Evolutionary conservation across 1,140 invertebrate species (phyloP).

Genomic region (Dreissena rostriformis): DNA sequence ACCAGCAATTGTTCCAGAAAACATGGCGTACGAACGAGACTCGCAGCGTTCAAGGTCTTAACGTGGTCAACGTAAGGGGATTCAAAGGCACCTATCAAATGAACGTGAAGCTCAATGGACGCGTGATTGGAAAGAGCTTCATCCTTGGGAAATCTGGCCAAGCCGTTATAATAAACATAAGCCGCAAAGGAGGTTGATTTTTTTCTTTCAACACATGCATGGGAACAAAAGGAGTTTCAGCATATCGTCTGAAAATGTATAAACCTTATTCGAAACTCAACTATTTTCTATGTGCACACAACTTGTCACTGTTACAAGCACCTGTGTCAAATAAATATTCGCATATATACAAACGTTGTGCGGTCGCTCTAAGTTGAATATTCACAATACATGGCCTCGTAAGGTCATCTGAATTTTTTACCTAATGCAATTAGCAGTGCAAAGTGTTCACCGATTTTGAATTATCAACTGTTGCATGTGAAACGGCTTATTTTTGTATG

Average conservation of each 20-base stretch:
- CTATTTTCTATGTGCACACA: too few species aligned
- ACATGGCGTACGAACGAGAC: slow-evolving; percentile 37
- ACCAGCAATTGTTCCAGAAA: slow-evolving; percentile 43
- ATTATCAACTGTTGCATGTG: background rate
- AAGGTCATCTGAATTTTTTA: background rate
- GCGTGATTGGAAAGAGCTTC: slow-evolving; percentile 32
- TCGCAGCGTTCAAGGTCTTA: slow-evolving; percentile 7
- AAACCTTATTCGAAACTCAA: too few species aligned
- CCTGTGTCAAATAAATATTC: background rate
- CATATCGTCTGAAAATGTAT: background rate
- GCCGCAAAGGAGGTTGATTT: background rate
- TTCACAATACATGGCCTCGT: background rate
- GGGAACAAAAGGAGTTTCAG: background rate
- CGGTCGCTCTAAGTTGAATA: background rate
- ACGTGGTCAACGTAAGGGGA: slow-evolving; percentile 1
- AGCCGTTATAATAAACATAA: slow-evolving; percentile 20
- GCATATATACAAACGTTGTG: background rate
- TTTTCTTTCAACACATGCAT: background rate
- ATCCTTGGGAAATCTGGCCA: slow-evolving; percentile 16
- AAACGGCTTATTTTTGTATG: background rate
- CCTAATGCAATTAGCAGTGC: background rate
- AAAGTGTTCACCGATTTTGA: too few species aligned
- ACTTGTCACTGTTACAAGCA: too few species aligned
- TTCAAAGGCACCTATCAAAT: slow-evolving; percentile 45
- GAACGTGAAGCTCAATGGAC: slow-evolving; percentile 44